Evolutionary conservation across 2,888 invertebrate species (phyloP).

Genomic region (Lasioglossum leucozonium): DNA sequence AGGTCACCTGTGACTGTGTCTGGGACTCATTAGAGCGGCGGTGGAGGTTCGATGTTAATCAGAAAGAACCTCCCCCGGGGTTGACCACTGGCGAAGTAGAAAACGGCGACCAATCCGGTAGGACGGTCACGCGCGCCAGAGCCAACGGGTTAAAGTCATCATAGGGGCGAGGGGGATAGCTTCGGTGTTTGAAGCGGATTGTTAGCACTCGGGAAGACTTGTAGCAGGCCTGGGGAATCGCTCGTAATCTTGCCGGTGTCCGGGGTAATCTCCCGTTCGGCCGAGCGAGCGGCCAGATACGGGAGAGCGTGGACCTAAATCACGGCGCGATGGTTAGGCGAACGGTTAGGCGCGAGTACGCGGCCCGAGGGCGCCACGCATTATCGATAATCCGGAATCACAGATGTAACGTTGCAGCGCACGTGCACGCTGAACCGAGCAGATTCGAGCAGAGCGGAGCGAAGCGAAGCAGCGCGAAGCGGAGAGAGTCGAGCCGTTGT

Average conservation of each 20-base stretch:
- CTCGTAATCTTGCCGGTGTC: slow-evolving; percentile 45
- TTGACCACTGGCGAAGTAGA: background rate
- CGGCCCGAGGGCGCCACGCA: slow-evolving; percentile 55
- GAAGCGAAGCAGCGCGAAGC: background rate
- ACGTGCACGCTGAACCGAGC: slow-evolving; percentile 12
- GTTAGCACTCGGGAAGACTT: background rate
- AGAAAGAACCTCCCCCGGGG: background rate
- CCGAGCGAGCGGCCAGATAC: slow-evolving; percentile 47
- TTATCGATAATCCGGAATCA: slow-evolving; percentile 76
- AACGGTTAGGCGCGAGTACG: slow-evolving; percentile 48
- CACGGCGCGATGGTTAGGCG: slow-evolving; percentile 53
- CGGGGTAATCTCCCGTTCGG: slow-evolving; percentile 41
- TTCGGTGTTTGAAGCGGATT: background rate
- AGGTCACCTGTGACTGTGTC: too few species aligned
- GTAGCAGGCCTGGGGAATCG: slow-evolving; percentile 18
- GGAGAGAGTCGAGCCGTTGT: slow-evolving; percentile 47
- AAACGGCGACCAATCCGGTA: background rate
- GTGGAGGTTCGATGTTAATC: too few species aligned
- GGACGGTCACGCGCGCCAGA: background rate
- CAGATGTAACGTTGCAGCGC: slow-evolving; percentile 64
- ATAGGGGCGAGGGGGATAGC: background rate
- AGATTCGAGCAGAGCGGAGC: background rate
- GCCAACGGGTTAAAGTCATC: background rate
- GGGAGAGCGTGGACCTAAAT: slow-evolving; percentile 48
- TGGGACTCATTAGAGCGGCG: too few species aligned